phyloP scores from a whole-genome alignment of 1,140 invertebrate species.

The Pteromalus puparum region DNA sequence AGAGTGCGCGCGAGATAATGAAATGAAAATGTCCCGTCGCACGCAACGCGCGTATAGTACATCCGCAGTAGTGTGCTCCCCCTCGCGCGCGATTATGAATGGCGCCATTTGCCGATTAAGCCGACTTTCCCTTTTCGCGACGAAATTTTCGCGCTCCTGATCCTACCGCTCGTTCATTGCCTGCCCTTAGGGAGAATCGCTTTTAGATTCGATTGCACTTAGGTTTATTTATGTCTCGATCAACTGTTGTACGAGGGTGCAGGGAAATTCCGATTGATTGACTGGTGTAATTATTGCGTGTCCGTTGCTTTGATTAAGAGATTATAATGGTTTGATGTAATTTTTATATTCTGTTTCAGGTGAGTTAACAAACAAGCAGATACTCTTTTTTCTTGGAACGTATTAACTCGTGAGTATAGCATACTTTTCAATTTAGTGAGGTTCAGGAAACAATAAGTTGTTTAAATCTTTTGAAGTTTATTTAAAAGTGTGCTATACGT shows the following conservation, averaged over 20 bases:
- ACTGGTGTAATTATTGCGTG: not conserved
- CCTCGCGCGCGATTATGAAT: slow-evolving; percentile 7
- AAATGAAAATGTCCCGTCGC: slow-evolving; percentile 24
- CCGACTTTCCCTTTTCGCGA: slow-evolving; percentile 7
- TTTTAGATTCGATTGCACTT: slow-evolving; percentile 20
- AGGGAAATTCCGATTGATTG: not conserved
- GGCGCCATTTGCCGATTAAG: slow-evolving; percentile 35
- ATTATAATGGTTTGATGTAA: no score
- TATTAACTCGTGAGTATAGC: no score
- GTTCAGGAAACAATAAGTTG: no score
- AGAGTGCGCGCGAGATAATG: slow-evolving; percentile 23
- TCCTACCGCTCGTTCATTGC: not conserved
- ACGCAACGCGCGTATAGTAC: not conserved
- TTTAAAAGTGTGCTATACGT: no score
- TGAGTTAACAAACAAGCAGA: no score
- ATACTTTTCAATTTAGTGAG: no score
- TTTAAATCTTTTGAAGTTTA: no score
- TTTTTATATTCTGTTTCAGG: no score
- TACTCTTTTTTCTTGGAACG: no score
- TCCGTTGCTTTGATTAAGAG: no score
- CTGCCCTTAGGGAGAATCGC: not conserved
- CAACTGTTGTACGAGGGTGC: not conserved
- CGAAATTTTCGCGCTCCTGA: not conserved
- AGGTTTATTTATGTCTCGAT: not conserved
- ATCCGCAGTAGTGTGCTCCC: not conserved